Percentiles rank a stretch among this genome's conserved stretches.
phyloP scores from a whole-genome alignment of 1,140 invertebrate genomes.

The Macrobrachium nipponense region DNA sequence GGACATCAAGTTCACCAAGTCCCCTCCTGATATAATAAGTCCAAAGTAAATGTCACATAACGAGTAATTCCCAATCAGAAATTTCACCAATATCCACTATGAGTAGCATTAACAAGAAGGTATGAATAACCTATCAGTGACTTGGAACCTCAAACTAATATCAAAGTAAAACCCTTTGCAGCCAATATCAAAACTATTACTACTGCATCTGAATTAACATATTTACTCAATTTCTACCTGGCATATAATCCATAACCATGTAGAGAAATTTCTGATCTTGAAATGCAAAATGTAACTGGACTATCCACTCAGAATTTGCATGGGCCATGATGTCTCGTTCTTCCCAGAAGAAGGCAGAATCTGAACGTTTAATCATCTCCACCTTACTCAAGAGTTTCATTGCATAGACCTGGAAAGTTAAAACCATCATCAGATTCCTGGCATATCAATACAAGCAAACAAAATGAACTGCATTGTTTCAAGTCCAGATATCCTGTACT shows the following conservation, averaged over 20 bases:
- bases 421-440: neutral
- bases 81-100: too few species aligned
- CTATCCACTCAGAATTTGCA: constrained; percentile 99
- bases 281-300: constrained; percentile 98
- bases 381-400: constrained; percentile 99
- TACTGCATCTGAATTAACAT: neutral
- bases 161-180: neutral
- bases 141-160: neutral
- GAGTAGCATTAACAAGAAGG: too few species aligned
- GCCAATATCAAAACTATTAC: neutral
- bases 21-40: constrained; percentile 77
- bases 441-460: neutral
- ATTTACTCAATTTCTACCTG: constrained; percentile 71
- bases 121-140: too few species aligned
- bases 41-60: too few species aligned
- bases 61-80: too few species aligned
- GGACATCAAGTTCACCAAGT: constrained; percentile 98
- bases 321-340: constrained; percentile 99
- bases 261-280: constrained; percentile 96
- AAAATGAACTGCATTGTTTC: too few species aligned
- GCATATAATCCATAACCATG: constrained; percentile 99
- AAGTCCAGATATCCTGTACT: too few species aligned
- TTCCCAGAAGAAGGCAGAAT: constrained; percentile 99
- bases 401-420: constrained; percentile 83
- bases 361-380: constrained; percentile 99